phyloP scores from a whole-genome alignment of 2,113 vertebrate species.

The Bos taurus region ARS-UCD2.0 NC_037354.1:41228001-41228500 shows the following conservation, averaged over 20 bases:
- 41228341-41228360: conserved; percentile 46
- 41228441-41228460: conserved; percentile 42
- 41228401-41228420: conserved; percentile 4
- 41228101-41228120: conserved; percentile 59
- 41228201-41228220: conserved; percentile 68
- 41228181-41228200: conserved; percentile 60
- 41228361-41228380: conserved; percentile 20
- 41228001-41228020: neutral
- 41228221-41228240: conserved; percentile 57
- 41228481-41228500: conserved; percentile 18
- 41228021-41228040: neutral
- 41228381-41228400: conserved; percentile 48
- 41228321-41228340: conserved; percentile 49
- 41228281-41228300: neutral
- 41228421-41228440: conserved; percentile 29
- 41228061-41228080: conserved; percentile 44
- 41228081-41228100: conserved; percentile 40
- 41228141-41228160: conserved; percentile 63
- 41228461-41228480: neutral
- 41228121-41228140: conserved; percentile 63
- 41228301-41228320: conserved; percentile 31
- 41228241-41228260: conserved; percentile 23
- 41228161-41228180: conserved; percentile 60
- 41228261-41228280: conserved; percentile 33
- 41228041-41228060: conserved; percentile 43